phyloP scores from a whole-genome alignment of 2,113 vertebrate genomes.

The Gallinago paraguaiae region DNA sequence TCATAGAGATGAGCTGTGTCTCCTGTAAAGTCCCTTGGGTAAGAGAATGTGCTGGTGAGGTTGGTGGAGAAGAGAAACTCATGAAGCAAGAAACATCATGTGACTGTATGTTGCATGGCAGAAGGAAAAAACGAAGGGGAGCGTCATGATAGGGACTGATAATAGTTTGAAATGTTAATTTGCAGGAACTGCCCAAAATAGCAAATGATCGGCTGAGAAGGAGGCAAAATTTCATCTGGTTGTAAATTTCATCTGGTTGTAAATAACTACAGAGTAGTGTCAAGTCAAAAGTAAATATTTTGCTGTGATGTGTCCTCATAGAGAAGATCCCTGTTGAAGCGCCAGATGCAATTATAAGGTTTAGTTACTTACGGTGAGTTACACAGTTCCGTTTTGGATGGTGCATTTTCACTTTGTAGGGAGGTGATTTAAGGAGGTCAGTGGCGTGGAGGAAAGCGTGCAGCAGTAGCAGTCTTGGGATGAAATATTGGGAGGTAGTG shows the following conservation, averaged over 20 bases:
- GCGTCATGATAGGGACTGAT: neutral
- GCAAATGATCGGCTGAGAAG: neutral
- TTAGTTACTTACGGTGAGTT: neutral
- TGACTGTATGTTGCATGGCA: neutral
- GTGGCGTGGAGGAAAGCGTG: neutral
- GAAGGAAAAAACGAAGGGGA: neutral
- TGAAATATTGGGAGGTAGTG: neutral
- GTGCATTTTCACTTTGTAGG: neutral
- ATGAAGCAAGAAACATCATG: neutral
- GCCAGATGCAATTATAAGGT: neutral
- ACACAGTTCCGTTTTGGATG: neutral
- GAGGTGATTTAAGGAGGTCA: neutral
- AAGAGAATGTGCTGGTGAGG: neutral
- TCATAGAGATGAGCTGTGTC: neutral
- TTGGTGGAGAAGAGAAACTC: neutral
- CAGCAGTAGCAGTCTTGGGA: neutral
- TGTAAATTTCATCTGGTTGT: neutral
- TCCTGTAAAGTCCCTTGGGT: neutral
- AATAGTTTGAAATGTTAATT: neutral
- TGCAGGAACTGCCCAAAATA: neutral
- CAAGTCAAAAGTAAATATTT: neutral
- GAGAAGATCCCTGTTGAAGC: neutral
- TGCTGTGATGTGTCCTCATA: neutral
- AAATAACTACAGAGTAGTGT: neutral
- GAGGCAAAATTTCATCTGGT: neutral